Evolutionary conservation across 2,797 vertebrate genomes (phyloP).

Genomic region (Caiman crocodilus): DNA sequence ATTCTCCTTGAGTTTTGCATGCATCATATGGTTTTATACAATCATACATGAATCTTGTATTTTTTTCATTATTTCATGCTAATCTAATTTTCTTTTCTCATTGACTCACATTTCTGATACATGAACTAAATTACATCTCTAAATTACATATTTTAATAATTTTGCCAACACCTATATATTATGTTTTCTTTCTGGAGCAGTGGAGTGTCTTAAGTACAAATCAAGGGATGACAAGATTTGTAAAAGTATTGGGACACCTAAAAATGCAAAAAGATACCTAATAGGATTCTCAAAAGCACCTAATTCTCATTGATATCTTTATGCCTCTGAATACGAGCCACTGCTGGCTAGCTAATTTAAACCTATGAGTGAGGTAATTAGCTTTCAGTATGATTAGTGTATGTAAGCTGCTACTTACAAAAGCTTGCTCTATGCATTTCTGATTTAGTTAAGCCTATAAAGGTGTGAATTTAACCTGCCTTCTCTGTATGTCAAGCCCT

Average conservation of each 20-base stretch:
- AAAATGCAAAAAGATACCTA: neutral
- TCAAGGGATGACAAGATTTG: neutral
- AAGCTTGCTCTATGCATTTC: too few relatives aligned
- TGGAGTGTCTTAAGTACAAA: neutral
- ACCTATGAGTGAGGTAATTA: neutral
- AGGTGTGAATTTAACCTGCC: neutral
- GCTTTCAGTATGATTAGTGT: neutral
- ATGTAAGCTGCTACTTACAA: too few relatives aligned
- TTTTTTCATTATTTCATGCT: neutral
- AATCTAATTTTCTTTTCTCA: neutral
- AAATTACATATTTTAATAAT: neutral
- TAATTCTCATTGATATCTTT: neutral
- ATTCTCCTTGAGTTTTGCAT: too few relatives aligned
- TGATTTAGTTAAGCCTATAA: too few relatives aligned
- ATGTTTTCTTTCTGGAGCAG: neutral
- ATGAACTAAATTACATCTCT: neutral
- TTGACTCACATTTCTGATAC: neutral
- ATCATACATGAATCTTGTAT: neutral
- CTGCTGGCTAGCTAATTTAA: neutral
- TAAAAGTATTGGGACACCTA: neutral
- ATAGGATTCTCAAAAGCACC: neutral
- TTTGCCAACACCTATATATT: neutral
- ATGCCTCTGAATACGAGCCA: neutral
- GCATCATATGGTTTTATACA: neutral
- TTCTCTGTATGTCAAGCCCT: rapidly evolving